Conservation (phyloP, 2,797 vertebrate species). For the Melanotaenia parkinsoni region DNA sequence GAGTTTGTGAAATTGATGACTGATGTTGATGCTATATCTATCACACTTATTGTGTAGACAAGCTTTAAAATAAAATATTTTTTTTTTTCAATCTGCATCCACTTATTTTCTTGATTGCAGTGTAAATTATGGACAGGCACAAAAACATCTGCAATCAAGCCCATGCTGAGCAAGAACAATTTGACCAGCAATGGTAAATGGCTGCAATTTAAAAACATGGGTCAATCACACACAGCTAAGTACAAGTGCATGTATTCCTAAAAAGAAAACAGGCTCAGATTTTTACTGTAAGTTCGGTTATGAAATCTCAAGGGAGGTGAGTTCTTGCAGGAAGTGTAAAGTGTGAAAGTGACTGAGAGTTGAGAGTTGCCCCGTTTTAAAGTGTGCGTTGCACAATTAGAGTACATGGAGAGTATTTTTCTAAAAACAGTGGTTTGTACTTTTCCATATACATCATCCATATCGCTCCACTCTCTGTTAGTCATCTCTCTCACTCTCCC, state of each 20-base stretch:
- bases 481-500: background rate
- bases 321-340: no score
- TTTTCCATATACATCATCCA: background rate
- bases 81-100: background rate
- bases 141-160: no score
- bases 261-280: no score
- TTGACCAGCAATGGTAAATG: background rate
- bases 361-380: background rate
- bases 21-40: no score
- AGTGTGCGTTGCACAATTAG: background rate
- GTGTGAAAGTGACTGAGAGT: no score
- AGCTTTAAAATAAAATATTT: background rate
- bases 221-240: background rate
- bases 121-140: background rate
- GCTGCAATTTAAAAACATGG: background rate
- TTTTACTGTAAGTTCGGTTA: no score
- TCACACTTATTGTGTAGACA: background rate
- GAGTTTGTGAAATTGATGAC: background rate
- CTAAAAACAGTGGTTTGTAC: background rate
- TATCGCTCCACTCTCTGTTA: slow-evolving; percentile 4
- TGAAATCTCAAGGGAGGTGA: no score
- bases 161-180: no score
- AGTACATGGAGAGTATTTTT: background rate
- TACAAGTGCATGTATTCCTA: background rate
- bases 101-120: background rate